Evolutionary conservation across 2,113 vertebrate genomes (phyloP).

Genomic region (Nyctereutes procyonoides): DNA sequence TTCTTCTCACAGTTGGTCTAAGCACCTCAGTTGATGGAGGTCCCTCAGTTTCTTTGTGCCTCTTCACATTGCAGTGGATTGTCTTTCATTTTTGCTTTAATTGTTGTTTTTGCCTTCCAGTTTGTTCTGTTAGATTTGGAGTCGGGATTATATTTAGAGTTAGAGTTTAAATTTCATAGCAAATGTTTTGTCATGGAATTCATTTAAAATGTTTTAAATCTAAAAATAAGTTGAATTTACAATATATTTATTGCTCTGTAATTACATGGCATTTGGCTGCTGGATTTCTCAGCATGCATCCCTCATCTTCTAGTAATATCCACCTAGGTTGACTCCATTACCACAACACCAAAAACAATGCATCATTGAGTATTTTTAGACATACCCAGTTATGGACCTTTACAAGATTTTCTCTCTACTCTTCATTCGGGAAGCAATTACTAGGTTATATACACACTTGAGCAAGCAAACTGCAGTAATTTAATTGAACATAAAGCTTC

Average conservation of each 20-base stretch:
- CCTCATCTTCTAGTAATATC: background rate
- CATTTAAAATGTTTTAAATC: background rate
- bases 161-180: background rate
- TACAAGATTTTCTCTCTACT: background rate
- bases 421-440: background rate
- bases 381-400: background rate
- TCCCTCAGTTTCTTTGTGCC: background rate
- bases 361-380: background rate
- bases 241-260: background rate
- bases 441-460: background rate
- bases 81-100: background rate
- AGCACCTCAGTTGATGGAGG: background rate
- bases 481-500: background rate
- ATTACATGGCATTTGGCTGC: background rate
- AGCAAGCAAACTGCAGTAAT: background rate
- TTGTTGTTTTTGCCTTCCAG: background rate
- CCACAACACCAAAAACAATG: background rate
- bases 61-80: background rate
- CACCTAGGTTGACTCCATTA: background rate
- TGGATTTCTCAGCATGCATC: background rate
- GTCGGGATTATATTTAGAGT: background rate
- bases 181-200: background rate
- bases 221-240: background rate
- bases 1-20: background rate
- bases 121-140: background rate